These are phyloP conservation scores for Dasyprocta punctata DNA, from an alignment of 2,113 vertebrate genomes.

Conservation along the genomic window DNA sequence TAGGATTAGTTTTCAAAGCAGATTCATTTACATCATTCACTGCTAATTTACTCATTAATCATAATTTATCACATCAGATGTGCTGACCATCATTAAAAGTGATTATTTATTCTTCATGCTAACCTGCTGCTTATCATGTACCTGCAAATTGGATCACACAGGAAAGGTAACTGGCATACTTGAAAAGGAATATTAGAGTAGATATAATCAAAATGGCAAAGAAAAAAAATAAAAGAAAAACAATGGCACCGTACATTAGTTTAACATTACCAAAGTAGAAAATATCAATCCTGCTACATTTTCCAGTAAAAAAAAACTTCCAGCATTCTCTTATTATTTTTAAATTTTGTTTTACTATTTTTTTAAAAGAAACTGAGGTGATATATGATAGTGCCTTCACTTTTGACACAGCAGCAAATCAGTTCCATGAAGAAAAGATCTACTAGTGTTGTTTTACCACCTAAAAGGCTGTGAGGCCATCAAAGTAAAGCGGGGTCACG, in stretches of 20 bases:
- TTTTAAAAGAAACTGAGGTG: not conserved
- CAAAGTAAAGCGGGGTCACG: accelerated
- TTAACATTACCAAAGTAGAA: not conserved
- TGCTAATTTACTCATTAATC: slow-evolving; percentile 83
- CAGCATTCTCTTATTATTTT: not conserved
- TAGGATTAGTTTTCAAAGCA: slow-evolving; percentile 68
- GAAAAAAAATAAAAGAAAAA: not conserved
- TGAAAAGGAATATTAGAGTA: slow-evolving; percentile 64
- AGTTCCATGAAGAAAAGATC: not conserved
- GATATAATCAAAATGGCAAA: slow-evolving; percentile 4
- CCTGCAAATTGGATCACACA: slow-evolving; percentile 76
- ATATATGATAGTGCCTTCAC: not conserved
- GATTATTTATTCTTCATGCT: slow-evolving; percentile 80
- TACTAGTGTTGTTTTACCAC: accelerated
- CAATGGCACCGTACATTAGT: not conserved
- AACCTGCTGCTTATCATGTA: slow-evolving; percentile 76
- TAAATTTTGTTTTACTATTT: not conserved
- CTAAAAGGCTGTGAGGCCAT: not conserved
- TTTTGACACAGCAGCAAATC: not conserved
- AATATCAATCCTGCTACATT: not conserved
- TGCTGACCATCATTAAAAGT: slow-evolving; percentile 78
- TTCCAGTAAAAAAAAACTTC: not conserved
- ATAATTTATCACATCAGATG: slow-evolving; percentile 81
- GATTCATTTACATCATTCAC: slow-evolving; percentile 71
- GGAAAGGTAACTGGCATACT: slow-evolving; percentile 79